Evolutionary conservation across 2,113 vertebrate genomes (phyloP), one percentile per base, ranked within the genome.

Genomic region (Pseudorectes ferrugineus): DNA sequence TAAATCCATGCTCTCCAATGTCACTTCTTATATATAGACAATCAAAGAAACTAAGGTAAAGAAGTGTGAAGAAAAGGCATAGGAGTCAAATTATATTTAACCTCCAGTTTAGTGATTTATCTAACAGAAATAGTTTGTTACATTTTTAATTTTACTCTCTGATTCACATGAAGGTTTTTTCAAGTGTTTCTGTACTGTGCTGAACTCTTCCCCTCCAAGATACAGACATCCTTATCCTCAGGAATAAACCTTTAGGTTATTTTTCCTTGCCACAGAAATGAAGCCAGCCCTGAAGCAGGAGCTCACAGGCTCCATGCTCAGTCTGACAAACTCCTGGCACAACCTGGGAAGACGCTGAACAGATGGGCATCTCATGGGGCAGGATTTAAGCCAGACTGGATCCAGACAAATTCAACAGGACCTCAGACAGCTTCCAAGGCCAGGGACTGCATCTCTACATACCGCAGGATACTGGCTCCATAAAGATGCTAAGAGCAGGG

Each of bases 11-110:
- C 29, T 95, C 85, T 93, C 96, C 94, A 97, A 25, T 74, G 88
- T 94, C 91, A 95, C 57, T 65, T 71, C 55, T 88, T 91, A 93
- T 78, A 92, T 93, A 96, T 63, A 95, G 94, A 95, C 65, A 90
- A 86, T 77, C 72, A 92, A 86, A 91, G 57, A 54, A 91, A 71
- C 31, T 51, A 84, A 93, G 72, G 67, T 89, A 67, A 38, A 88
- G 65, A 86, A 92, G 48, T 22, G 55, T 61, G 52, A 94, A 92
- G 79, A 71, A 38, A 77, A 74, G 58, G 76, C 65, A 52, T 17
- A 29, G 0, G 12, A 67, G n/a, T 93, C 59, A 84, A 70, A 73
- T 74, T 67, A 77, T 18, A 81, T 70, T 66, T 86, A 80, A 80
- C 35, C 43, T 74, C 72, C 59, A 2, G 1, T 66, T 84, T 54